Evolutionary conservation across 30 jellyfish, hydroid and myxozoan genomes (phyloP).

Genomic region (Chironex yamaguchii): DNA sequence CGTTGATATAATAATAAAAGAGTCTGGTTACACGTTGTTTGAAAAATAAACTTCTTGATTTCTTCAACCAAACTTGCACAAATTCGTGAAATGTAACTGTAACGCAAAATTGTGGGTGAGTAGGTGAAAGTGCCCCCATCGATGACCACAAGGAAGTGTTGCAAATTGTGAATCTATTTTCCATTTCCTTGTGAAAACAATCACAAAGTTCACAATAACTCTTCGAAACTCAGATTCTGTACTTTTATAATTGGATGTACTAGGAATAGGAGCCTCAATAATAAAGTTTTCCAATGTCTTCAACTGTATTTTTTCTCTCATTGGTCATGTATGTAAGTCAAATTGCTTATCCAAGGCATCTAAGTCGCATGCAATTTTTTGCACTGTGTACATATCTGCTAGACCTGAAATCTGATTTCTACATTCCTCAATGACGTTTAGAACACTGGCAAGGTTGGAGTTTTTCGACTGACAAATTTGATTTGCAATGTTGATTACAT

Average conservation of each 20-base stretch:
- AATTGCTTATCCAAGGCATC: neutral
- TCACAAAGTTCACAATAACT: constrained; percentile 3
- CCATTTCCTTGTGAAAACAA: constrained; percentile 6
- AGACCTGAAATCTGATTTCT: too few species aligned
- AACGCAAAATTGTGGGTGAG: too few species aligned
- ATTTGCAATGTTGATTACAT: constrained; percentile 14
- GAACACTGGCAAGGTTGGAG: constrained; percentile 26
- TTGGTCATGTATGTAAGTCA: constrained; percentile 14
- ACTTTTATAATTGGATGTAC: constrained; percentile 2
- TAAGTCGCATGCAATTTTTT: too few species aligned
- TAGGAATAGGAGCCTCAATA: constrained; percentile 40
- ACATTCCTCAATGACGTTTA: constrained; percentile 7
- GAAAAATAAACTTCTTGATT: too few species aligned
- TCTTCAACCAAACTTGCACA: too few species aligned
- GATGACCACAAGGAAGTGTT: too few species aligned
- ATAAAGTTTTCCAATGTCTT: constrained; percentile 4
- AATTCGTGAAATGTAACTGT: too few species aligned
- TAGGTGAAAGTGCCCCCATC: too few species aligned
- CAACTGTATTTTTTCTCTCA: constrained; percentile 11
- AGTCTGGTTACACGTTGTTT: too few species aligned
- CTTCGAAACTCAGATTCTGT: constrained; percentile 1
- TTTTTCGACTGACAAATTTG: constrained; percentile 5
- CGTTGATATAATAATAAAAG: too few species aligned
- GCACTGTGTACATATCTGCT: too few species aligned
- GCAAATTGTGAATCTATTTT: too few species aligned